Conservation (phyloP, 2,888 invertebrate species). For the Creontiades dilutus region DNA sequence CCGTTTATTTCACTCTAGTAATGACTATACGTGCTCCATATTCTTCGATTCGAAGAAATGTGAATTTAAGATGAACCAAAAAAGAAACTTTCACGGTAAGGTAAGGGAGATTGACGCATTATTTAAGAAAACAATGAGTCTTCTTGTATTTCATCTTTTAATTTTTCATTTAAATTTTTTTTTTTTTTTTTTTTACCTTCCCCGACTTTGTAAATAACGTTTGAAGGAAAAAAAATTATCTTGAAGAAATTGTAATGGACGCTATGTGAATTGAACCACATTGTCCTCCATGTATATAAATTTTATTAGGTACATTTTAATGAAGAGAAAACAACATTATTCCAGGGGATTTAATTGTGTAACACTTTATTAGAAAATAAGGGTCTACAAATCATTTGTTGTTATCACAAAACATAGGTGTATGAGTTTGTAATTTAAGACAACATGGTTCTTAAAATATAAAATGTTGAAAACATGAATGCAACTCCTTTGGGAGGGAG, state of each 20-base stretch:
- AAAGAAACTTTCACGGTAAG: conserved; percentile 25
- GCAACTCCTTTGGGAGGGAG: conserved; percentile 33
- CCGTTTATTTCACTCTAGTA: not conserved
- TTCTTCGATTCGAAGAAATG: not conserved
- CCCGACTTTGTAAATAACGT: conserved; percentile 37
- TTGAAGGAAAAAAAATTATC: conserved; percentile 28
- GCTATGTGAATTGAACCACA: conserved; percentile 52
- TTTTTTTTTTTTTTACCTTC: not conserved
- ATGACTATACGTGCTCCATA: not conserved
- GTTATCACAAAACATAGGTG: conserved; percentile 71
- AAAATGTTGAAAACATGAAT: conserved; percentile 72
- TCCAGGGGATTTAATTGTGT: conserved; percentile 64
- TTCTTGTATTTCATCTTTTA: conserved; percentile 5
- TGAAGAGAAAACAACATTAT: conserved; percentile 61
- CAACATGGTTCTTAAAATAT: conserved; percentile 73
- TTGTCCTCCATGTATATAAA: conserved; percentile 55
- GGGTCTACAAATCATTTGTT: conserved; percentile 71
- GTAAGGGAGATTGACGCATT: not conserved
- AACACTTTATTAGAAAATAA: conserved; percentile 65
- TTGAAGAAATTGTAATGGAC: conserved; percentile 50
- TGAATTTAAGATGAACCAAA: conserved; percentile 21
- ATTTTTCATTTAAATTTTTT: conserved; percentile 1
- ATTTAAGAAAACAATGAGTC: conserved; percentile 21
- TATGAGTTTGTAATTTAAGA: conserved; percentile 73
- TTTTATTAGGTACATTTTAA: conserved; percentile 63